These are phyloP conservation scores for Esox masquinongy DNA, from an alignment of 2,797 vertebrate species.

Conservation along the genomic window DNA sequence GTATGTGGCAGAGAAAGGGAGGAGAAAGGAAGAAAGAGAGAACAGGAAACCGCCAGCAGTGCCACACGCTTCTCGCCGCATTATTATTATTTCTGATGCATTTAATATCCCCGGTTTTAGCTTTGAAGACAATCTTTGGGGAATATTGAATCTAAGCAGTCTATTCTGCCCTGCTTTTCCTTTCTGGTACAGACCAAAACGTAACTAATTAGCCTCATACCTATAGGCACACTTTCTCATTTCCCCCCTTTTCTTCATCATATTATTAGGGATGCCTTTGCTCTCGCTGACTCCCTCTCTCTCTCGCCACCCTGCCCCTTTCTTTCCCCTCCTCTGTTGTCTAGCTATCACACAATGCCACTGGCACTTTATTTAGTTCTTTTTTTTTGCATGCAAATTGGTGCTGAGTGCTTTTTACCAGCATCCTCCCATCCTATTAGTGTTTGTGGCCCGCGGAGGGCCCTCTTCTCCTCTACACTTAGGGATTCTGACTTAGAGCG, in stretches of 20 bases:
- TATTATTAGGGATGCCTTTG: slow-evolving; percentile 69
- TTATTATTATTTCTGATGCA: slow-evolving; percentile 80
- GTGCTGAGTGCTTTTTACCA: slow-evolving; percentile 67
- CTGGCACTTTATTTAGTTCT: slow-evolving; percentile 54
- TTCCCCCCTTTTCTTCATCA: slow-evolving; percentile 67
- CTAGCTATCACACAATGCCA: slow-evolving; percentile 73
- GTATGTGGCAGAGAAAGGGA: slow-evolving; percentile 16
- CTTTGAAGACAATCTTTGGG: slow-evolving; percentile 80
- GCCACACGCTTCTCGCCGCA: slow-evolving; percentile 47
- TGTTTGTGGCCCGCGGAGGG: slow-evolving; percentile 62
- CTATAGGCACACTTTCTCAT: slow-evolving; percentile 76
- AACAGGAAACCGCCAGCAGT: slow-evolving; percentile 67
- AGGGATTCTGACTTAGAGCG: slow-evolving; percentile 34
- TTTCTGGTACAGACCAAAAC: slow-evolving; percentile 76
- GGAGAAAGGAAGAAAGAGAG: slow-evolving; percentile 26
- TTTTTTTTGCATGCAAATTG: slow-evolving; percentile 74
- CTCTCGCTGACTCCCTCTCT: slow-evolving; percentile 65
- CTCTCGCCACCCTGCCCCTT: slow-evolving; percentile 21
- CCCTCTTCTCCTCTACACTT: slow-evolving; percentile 37
- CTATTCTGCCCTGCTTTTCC: slow-evolving; percentile 74
- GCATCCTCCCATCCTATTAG: slow-evolving; percentile 74
- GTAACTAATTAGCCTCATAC: slow-evolving; percentile 82
- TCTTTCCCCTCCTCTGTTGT: slow-evolving; percentile 62
- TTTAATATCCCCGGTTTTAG: slow-evolving; percentile 77
- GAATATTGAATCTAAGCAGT: slow-evolving; percentile 78